Percentiles rank a stretch among this genome's conserved stretches.
These are phyloP conservation scores for Nilaparvata lugens DNA, from an alignment of 1,140 invertebrate genomes.

Conservation along the genomic window DNA sequence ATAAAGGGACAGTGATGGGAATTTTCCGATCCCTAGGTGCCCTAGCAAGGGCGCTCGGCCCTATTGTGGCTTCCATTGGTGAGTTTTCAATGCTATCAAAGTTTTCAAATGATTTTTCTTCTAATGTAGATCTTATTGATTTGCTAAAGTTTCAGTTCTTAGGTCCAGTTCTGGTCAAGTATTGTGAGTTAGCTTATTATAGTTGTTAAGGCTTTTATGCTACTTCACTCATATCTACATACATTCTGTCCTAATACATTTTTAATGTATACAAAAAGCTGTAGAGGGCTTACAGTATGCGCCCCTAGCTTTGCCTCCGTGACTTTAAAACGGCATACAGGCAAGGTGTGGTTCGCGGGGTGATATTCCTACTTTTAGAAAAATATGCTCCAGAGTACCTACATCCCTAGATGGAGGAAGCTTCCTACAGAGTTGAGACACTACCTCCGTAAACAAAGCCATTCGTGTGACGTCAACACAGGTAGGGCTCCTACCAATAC, in stretches of 20 bases:
- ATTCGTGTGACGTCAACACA: too few relatives aligned
- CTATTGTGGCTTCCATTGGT: constrained; percentile 74
- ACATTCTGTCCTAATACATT: background rate
- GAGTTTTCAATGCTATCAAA: constrained; percentile 20
- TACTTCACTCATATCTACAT: background rate
- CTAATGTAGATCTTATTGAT: constrained; percentile 20
- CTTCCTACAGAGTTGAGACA: too few relatives aligned
- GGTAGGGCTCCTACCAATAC: too few relatives aligned
- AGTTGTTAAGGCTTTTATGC: background rate
- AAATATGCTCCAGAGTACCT: too few relatives aligned
- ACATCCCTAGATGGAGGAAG: too few relatives aligned
- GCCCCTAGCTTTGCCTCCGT: too few relatives aligned
- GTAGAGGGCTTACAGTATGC: too few relatives aligned
- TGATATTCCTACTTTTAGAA: too few relatives aligned
- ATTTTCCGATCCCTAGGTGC: constrained; percentile 90
- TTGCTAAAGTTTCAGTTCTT: constrained; percentile 6
- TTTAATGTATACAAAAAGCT: too few relatives aligned
- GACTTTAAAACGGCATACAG: too few relatives aligned
- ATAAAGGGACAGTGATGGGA: constrained; percentile 88
- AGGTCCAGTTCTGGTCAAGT: background rate
- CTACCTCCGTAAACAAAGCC: too few relatives aligned
- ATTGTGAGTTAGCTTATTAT: background rate
- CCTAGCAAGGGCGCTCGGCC: constrained; percentile 84
- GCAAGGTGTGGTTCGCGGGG: too few relatives aligned
- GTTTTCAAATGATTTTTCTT: background rate